Evolutionary conservation across 1,140 invertebrate genomes (phyloP).

Genomic region (Drosophila nigrodunni): DNA sequence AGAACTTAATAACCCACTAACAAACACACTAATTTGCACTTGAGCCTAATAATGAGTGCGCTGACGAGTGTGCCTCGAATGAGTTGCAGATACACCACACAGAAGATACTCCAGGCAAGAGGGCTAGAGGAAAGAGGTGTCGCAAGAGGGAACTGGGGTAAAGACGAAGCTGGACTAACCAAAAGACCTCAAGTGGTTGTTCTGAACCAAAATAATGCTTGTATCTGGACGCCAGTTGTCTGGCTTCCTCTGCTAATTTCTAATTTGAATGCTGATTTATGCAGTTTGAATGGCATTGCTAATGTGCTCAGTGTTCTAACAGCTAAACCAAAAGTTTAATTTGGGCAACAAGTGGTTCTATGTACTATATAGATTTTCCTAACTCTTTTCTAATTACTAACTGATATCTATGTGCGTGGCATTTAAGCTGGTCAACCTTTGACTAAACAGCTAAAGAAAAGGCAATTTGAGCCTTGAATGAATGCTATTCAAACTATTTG

Average conservation of each 20-base stretch:
- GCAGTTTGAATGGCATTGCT: constrained; percentile 67
- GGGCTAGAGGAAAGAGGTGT: neutral
- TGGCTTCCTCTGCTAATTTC: constrained; percentile 63
- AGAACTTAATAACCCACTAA: constrained; percentile 80
- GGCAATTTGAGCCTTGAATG: constrained; percentile 34
- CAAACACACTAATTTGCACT: constrained; percentile 83
- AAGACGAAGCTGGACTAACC: constrained; percentile 3
- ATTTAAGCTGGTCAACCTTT: constrained; percentile 3
- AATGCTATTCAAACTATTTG: constrained; percentile 41
- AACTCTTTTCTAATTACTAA: constrained; percentile 33
- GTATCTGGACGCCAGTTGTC: constrained; percentile 54
- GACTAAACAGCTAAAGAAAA: neutral
- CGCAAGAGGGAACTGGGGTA: neutral
- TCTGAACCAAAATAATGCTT: constrained; percentile 38
- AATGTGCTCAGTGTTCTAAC: constrained; percentile 29
- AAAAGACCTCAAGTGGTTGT: constrained; percentile 53
- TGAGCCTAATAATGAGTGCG: constrained; percentile 82
- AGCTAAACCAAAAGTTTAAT: neutral
- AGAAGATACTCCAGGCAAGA: neutral
- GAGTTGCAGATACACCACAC: constrained; percentile 37
- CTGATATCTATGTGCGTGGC: neutral
- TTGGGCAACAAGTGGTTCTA: constrained; percentile 37
- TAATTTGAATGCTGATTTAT: constrained; percentile 84
- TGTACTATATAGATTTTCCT: neutral
- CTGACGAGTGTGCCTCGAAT: constrained; percentile 70